A percentile compares a stretch with the other conserved stretches of the same genome.
Evolutionary conservation across 2,113 vertebrate species (phyloP).

Genomic region (Plotosus lineatus): DNA sequence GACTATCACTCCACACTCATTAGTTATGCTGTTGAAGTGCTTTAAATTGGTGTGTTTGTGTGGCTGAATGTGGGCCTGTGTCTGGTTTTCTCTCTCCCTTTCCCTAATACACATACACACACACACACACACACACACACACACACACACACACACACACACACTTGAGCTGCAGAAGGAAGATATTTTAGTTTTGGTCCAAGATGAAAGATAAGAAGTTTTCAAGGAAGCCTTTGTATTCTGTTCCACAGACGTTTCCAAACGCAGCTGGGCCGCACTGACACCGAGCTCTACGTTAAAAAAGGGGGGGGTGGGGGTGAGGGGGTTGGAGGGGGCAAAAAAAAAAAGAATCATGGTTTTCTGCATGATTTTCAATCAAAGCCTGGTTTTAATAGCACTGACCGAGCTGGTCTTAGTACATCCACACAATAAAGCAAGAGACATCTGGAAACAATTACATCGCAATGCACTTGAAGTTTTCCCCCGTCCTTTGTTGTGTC

Average conservation of each 20-base stretch:
- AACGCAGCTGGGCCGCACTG: slow-evolving; percentile 26
- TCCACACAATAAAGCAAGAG: slow-evolving; percentile 39
- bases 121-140: neutral
- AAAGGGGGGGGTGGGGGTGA: too few species aligned
- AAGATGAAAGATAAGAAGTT: slow-evolving; percentile 48
- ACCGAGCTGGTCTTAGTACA: slow-evolving; percentile 34
- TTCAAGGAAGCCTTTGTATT: slow-evolving; percentile 47
- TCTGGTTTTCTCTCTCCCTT: slow-evolving; percentile 6
- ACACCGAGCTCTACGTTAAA: slow-evolving; percentile 14
- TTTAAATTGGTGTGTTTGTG: slow-evolving; percentile 23
- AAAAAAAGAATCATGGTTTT: neutral
- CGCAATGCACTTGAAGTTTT: slow-evolving; percentile 41
- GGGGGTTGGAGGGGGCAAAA: neutral
- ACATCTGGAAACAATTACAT: slow-evolving; percentile 48
- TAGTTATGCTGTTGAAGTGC: slow-evolving; percentile 28
- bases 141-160: neutral
- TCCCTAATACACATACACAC: neutral
- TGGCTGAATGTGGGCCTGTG: slow-evolving; percentile 15
- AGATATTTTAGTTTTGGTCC: slow-evolving; percentile 49
- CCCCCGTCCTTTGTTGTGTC: slow-evolving; percentile 53
- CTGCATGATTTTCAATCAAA: slow-evolving; percentile 46
- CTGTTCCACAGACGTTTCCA: slow-evolving; percentile 36
- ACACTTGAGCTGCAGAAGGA: slow-evolving; percentile 38
- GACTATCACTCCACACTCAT: slow-evolving; percentile 26
- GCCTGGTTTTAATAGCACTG: slow-evolving; percentile 44